Base-by-base conservation (phyloP, 1,140 invertebrate species). In the Brachionus plicatilis region DNA sequence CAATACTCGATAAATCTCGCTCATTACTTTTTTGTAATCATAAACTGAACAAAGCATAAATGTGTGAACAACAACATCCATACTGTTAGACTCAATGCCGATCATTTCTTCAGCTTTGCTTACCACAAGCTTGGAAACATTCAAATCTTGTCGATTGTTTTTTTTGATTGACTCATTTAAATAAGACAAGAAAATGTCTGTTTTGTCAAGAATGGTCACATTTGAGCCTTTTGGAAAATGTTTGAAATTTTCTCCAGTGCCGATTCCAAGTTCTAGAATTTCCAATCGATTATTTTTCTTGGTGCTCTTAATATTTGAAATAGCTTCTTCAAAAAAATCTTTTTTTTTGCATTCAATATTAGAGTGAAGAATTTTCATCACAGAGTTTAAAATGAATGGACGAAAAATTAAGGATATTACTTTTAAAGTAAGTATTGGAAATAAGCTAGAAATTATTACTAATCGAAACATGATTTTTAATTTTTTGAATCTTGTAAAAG, bases 221-320 rank as follows among this genome's bases (percentile, higher is more conserved):
- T 66, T 45, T 7, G 80, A 65, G 29, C 37, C 37, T 20, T 12
- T 43, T 43, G 80, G 80, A 43, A 47, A 83, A 70, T 66, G 65
- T 7, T 8, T 24, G 41, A 83, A 83, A 70, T 83, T 83, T 65
- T 65, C 60, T n/a, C 80, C 80, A n/a, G 53, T 68, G n/a, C 80
- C 80, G 14, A 83, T 43, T 7, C 80, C 80, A 70, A 83, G 41
- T 83, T 83, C 80, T 12, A 83, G 37, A 27, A 83, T 83, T 83
- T 53, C 43, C 9, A 41, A 37, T 8, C 12, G 29, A 0, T 72
- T 9, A 60, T 60, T 60, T 60, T 60, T 60, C 2, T 47, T 47
- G 24, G 37, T 56, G 12, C 50, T 56, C 41, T 80, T 80, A n/a
- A 80, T 50, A 14, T 37, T 80, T 24, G 27, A 56, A 12, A 53